These are phyloP conservation scores for Pentalonia nigronervosa DNA, from an alignment of 1,140 invertebrate species.

Conservation along the genomic window DNA sequence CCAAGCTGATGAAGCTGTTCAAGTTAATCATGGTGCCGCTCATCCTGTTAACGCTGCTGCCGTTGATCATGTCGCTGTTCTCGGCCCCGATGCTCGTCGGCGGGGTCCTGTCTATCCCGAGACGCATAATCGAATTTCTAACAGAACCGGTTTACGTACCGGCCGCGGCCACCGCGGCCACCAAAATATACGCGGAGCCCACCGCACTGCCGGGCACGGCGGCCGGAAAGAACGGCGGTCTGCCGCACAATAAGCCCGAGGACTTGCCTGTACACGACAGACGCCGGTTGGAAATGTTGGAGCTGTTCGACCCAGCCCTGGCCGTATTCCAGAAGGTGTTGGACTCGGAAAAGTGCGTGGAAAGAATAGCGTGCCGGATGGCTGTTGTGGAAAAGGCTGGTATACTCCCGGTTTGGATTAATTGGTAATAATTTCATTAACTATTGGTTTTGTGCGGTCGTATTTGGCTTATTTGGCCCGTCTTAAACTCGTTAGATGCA, in stretches of 20 bases:
- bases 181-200: background rate
- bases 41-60: slow-evolving; percentile 16
- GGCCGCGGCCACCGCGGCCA: background rate
- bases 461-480: no score
- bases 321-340: slow-evolving; percentile 40
- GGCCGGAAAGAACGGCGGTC: background rate
- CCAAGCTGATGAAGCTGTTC: slow-evolving; percentile 58
- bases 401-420: slow-evolving; percentile 36
- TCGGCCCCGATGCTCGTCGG: slow-evolving; percentile 7
- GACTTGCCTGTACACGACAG: no score
- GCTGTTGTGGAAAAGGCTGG: slow-evolving; percentile 45
- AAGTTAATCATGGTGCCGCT: slow-evolving; percentile 54
- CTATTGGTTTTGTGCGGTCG: no score
- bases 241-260: background rate
- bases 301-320: background rate
- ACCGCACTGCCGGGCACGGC: background rate
- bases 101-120: background rate
- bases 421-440: slow-evolving; percentile 41
- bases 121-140: background rate
- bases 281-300: background rate
- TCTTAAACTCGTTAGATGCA: no score
- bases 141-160: background rate
- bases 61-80: background rate
- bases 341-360: slow-evolving; percentile 57
- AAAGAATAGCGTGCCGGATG: slow-evolving; percentile 58